Evolutionary conservation across 2,113 vertebrate genomes (phyloP), one percentile per base, ranked within the genome.

Genomic region (Tichodroma muraria): DNA sequence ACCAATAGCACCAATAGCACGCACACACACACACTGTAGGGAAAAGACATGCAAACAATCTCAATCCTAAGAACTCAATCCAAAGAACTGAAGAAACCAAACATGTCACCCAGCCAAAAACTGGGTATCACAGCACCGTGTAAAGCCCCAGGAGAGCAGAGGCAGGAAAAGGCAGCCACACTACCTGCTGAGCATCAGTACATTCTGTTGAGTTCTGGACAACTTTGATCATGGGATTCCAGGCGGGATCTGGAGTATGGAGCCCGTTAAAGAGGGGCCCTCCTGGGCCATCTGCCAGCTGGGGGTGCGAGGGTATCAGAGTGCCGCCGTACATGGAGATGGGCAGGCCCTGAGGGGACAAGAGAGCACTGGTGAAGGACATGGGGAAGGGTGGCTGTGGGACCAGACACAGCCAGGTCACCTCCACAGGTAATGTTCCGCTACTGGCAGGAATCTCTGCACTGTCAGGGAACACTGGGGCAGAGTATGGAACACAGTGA

Each of bases 211-310:
- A 99, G 96, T 98, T 99, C 95, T 99, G 99, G 95, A 99, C 99
- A 97, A 99, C 99, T 98, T 99, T 99, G 97, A 99, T 99, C 97
- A 99, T 99, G 91, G 99, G 98, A 94, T 98, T 99, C 99, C 99
- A 99, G 97, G 99, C 99, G 6, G 99, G 98, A 97, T 99, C 99
- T 95, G 98, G 98, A 95, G 98, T 97, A 96, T 99, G 99, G 93
- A 99, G 98, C 94, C 99, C 99, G 9, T 99, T 99, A 95, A 99
- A 99, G 93, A 99, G 98, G 40, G 98, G 98, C n/a, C 98, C 99
- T 93, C 98, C 99, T 0, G 99, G 98, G 88, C 98, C 99, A 95
- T 99, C 99, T 6, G 98, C 98, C 95, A 99, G 98, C 90, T 99
- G 98, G 82, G 99, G 99, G 95, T 99, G 99, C 37, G 99, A 99